A percentile compares a stretch with the other conserved stretches of the same genome.
Evolutionary conservation across 2,797 vertebrate genomes (phyloP).

Genomic region (Periparus ater): DNA sequence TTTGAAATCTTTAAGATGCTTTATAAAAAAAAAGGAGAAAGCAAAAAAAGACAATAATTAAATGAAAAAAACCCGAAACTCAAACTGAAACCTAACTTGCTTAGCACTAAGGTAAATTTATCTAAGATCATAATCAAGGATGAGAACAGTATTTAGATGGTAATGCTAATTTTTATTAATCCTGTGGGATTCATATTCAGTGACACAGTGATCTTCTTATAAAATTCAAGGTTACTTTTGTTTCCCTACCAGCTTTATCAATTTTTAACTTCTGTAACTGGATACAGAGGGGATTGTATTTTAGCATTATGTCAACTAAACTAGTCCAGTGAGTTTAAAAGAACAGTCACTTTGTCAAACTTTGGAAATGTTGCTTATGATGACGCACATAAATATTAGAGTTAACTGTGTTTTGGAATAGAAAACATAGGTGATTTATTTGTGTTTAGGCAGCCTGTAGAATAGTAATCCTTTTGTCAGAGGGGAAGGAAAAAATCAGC

Average conservation of each 20-base stretch:
- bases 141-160: not conserved
- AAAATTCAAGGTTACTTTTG: conserved; percentile 11
- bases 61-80: not conserved
- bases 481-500: not conserved
- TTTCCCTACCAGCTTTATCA: conserved; percentile 22
- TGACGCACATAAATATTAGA: not conserved
- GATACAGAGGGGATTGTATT: conserved; percentile 10
- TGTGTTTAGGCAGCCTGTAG: not conserved
- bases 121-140: not conserved
- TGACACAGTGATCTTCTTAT: not conserved
- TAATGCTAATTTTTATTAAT: not conserved
- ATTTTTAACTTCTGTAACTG: conserved; percentile 36
- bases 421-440: not conserved
- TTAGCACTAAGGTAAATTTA: not conserved
- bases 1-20: not conserved
- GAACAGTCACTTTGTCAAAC: conserved; percentile 12
- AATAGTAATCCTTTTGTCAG: conserved; percentile 37
- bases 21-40: not conserved
- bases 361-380: not conserved
- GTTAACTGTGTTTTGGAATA: not conserved
- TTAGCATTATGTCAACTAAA: not conserved
- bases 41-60: not conserved
- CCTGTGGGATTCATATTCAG: not conserved
- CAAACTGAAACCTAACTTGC: not conserved
- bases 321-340: conserved; percentile 41